These are phyloP conservation scores for Lagenorhynchus albirostris DNA, from an alignment of 2,113 vertebrate species.

Conservation along the genomic window DNA sequence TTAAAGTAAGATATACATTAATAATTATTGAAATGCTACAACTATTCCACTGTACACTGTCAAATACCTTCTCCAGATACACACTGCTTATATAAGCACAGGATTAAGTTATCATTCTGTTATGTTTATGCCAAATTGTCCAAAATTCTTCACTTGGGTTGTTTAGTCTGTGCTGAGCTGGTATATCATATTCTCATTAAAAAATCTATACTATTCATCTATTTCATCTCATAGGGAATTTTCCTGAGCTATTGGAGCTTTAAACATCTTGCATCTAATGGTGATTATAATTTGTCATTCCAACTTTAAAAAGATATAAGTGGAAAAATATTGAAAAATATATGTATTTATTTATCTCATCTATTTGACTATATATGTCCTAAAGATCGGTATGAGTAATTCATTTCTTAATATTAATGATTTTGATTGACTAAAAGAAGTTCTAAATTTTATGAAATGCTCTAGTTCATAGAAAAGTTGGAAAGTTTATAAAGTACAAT, in stretches of 20 bases:
- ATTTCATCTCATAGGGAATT: background rate
- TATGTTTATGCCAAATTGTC: background rate
- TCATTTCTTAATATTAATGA: background rate
- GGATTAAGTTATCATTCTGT: conserved; percentile 22
- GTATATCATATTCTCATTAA: background rate
- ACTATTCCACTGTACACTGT: background rate
- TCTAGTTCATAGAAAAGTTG: background rate
- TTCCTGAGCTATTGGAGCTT: background rate
- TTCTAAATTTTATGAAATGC: background rate
- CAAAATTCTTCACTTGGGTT: background rate
- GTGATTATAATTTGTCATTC: background rate
- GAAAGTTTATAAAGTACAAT: background rate
- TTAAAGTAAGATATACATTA: conserved; percentile 17
- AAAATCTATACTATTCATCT: background rate
- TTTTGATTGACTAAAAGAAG: background rate
- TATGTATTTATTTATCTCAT: background rate
- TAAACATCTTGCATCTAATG: background rate
- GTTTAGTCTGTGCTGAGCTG: conserved; percentile 30
- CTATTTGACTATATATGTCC: background rate
- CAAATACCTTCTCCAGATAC: conserved; percentile 15
- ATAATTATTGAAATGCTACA: conserved; percentile 36
- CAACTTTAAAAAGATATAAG: background rate
- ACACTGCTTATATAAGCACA: conserved; percentile 8
- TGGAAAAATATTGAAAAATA: background rate
- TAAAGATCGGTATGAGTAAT: background rate